phyloP scores from a whole-genome alignment of 2,113 vertebrate species.

The Butorides virescens region DNA sequence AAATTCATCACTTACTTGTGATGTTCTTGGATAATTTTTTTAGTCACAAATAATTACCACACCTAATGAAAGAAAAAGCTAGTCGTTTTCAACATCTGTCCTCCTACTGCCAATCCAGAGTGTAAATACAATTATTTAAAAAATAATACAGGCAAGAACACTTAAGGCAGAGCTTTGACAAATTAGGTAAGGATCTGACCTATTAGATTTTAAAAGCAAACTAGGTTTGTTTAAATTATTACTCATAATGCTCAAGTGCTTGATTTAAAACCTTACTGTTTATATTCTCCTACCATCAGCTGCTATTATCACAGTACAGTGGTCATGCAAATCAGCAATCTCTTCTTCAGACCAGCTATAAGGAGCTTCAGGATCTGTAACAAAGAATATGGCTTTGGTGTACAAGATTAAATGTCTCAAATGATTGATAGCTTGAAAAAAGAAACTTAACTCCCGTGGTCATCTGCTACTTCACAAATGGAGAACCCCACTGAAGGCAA shows the following conservation, averaged over 20 bases:
- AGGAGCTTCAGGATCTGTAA: constrained; percentile 73
- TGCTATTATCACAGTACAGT: constrained; percentile 84
- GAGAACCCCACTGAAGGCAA: not conserved
- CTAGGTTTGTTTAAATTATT: not conserved
- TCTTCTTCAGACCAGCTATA: constrained; percentile 92
- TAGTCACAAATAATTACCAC: not conserved
- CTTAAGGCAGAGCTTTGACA: not conserved
- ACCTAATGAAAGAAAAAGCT: not conserved
- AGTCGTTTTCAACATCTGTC: not conserved
- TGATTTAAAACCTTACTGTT: not conserved
- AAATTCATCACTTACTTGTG: not conserved
- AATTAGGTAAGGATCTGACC: not conserved
- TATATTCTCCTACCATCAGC: constrained; percentile 82
- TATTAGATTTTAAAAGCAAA: not conserved
- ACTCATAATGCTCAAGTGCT: not conserved
- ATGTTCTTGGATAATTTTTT: not conserved
- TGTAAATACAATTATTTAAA: not conserved
- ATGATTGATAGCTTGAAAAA: not conserved
- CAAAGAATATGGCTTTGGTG: not conserved
- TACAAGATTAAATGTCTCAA: not conserved
- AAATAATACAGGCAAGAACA: not conserved
- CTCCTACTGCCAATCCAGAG: not conserved
- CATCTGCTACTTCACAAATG: not conserved
- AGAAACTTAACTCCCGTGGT: not conserved
- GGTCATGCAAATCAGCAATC: constrained; percentile 78